These are phyloP conservation scores for Dromius quadrimaculatus DNA, from an alignment of 2,888 invertebrate genomes.

Conservation along the genomic window DNA sequence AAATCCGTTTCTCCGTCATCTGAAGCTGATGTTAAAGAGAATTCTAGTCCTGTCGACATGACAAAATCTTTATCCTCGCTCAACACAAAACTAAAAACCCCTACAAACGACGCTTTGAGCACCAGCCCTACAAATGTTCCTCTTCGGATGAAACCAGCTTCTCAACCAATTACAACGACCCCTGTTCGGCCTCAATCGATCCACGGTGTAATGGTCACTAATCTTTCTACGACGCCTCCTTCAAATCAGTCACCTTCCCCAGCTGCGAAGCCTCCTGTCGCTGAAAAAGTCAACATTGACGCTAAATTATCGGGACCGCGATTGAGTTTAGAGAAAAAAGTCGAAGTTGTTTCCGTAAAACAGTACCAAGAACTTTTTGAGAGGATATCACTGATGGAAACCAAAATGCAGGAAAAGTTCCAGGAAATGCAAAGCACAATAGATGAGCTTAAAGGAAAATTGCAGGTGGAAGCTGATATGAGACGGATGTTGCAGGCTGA, in stretches of 20 bases:
- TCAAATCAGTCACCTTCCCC: constrained; percentile 39
- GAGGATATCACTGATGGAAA: constrained; percentile 71
- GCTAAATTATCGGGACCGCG: constrained; percentile 52
- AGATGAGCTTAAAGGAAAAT: constrained; percentile 73
- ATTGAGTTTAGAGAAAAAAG: constrained; percentile 46
- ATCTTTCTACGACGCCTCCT: constrained; percentile 46
- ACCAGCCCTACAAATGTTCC: constrained; percentile 55
- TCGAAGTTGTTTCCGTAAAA: constrained; percentile 58
- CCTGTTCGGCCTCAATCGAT: constrained; percentile 56
- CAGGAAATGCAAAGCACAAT: constrained; percentile 72
- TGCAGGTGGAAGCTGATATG: constrained; percentile 75
- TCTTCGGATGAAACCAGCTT: constrained; percentile 55
- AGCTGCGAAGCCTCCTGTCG: constrained; percentile 51
- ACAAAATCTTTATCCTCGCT: constrained; percentile 59
- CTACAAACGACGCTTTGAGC: constrained; percentile 58
- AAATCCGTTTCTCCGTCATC: constrained; percentile 45
- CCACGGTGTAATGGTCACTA: constrained; percentile 54
- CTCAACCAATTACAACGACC: constrained; percentile 54
- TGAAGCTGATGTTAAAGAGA: constrained; percentile 40
- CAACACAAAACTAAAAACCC: constrained; percentile 58
- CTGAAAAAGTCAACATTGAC: constrained; percentile 48
- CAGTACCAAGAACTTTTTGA: constrained; percentile 64
- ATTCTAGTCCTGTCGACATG: constrained; percentile 58
- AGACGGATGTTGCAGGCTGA: constrained; percentile 75
- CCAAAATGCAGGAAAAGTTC: constrained; percentile 72